A percentile compares a stretch with the other conserved stretches of the same genome.
Evolutionary conservation across 2,888 invertebrate species (phyloP).

Genomic region (Ceramica pisi): DNA sequence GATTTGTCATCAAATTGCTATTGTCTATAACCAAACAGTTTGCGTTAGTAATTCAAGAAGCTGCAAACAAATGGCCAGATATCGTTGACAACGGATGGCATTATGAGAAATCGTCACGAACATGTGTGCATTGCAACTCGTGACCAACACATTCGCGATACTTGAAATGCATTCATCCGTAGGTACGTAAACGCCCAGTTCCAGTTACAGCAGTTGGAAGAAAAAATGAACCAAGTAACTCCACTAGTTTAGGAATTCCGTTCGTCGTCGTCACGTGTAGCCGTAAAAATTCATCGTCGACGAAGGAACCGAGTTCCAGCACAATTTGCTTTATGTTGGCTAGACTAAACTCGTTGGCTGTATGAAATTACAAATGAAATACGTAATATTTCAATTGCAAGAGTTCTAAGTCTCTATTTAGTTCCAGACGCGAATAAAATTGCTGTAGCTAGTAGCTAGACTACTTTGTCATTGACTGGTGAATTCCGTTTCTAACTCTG

Average conservation of each 20-base stretch:
- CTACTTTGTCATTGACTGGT: slow-evolving; percentile 16
- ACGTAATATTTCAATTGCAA: slow-evolving; percentile 41
- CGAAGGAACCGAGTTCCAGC: slow-evolving; percentile 52
- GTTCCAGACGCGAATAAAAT: slow-evolving; percentile 22
- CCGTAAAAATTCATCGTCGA: slow-evolving; percentile 61
- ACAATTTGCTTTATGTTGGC: slow-evolving; percentile 59
- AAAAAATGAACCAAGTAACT: slow-evolving; percentile 50
- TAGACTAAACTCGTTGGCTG: slow-evolving; percentile 52
- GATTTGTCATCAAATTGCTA: not conserved
- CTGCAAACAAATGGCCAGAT: slow-evolving; percentile 2
- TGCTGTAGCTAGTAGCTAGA: slow-evolving; percentile 20
- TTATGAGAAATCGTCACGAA: slow-evolving; percentile 38
- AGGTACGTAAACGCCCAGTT: slow-evolving; percentile 40
- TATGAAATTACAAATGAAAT: slow-evolving; percentile 59
- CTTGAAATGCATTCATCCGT: slow-evolving; percentile 42
- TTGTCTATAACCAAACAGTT: not conserved
- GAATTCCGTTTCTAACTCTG: slow-evolving; percentile 46
- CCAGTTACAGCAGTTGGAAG: slow-evolving; percentile 50
- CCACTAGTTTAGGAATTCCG: slow-evolving; percentile 55
- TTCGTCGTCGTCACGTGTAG: slow-evolving; percentile 50
- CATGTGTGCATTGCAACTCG: slow-evolving; percentile 30
- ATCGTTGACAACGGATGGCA: slow-evolving; percentile 8
- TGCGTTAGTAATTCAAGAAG: not conserved
- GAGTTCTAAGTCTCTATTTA: slow-evolving; percentile 23
- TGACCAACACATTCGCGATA: slow-evolving; percentile 40